A percentile compares a stretch with the other conserved stretches of the same genome.
Evolutionary conservation across 2,888 invertebrate species (phyloP).

Genomic region (Chirona hameri): DNA sequence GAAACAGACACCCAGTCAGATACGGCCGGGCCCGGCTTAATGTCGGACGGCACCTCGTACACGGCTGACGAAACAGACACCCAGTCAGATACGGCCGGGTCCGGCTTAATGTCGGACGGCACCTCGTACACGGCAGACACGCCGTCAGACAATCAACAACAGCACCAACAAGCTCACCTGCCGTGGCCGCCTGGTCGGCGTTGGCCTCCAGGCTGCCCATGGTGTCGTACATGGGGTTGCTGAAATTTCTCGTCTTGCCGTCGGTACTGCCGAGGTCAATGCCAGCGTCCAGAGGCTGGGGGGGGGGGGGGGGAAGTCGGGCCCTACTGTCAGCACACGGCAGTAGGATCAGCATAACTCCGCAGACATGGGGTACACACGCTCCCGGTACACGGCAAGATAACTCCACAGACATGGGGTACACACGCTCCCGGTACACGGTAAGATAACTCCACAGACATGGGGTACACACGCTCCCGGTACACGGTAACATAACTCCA

Average conservation of each 20-base stretch:
- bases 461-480: not conserved
- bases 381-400: no score
- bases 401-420: no score
- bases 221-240: slow-evolving; percentile 97
- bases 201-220: slow-evolving; percentile 47
- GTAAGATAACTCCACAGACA: not conserved
- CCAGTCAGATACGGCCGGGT: no score
- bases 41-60: no score
- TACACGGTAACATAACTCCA: no score
- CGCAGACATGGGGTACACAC: not conserved
- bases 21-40: no score
- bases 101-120: no score
- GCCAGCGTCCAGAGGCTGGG: slow-evolving; percentile 63
- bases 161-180: slow-evolving; percentile 39
- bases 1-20: no score
- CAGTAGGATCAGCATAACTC: not conserved
- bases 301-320: not conserved
- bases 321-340: no score
- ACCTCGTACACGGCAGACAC: no score
- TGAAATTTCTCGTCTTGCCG: slow-evolving; percentile 84
- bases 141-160: not conserved
- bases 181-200: slow-evolving; percentile 36
- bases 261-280: slow-evolving; percentile 73
- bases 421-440: no score
- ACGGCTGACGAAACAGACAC: no score